Conservation (phyloP, 2,888 invertebrate genomes). For the Drosophila nigritarsus region DNA sequence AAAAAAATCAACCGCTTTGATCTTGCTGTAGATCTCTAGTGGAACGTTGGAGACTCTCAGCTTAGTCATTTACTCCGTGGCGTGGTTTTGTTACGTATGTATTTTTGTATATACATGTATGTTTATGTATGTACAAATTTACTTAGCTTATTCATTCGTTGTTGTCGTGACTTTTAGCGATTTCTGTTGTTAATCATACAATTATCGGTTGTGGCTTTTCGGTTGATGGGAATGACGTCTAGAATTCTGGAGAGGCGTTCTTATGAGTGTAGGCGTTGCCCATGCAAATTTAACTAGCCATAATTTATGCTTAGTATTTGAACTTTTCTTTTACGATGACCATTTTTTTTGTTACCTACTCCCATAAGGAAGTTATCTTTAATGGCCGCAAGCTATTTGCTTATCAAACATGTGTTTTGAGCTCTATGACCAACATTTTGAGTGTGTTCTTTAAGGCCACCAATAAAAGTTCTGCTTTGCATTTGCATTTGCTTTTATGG, state of each 20-base stretch:
- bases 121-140: not conserved
- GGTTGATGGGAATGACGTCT: conserved; percentile 1
- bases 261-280: not conserved
- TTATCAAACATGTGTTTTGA: not conserved
- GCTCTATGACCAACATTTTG: conserved; percentile 10
- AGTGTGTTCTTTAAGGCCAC: not conserved
- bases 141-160: conserved; percentile 17
- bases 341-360: not conserved
- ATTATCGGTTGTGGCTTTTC: conserved; percentile 5
- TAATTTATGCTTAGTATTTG: conserved; percentile 13
- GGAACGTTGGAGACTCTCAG: not conserved
- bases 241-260: not conserved
- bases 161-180: conserved; percentile 42
- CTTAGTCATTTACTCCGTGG: conserved; percentile 10
- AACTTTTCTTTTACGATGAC: not conserved
- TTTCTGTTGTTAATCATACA: conserved; percentile 26
- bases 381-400: not conserved
- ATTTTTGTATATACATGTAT: not conserved
- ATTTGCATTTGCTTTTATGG: not conserved
- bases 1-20: conserved; percentile 3
- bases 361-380: conserved; percentile 8
- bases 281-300: not conserved
- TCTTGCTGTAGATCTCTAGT: conserved; percentile 3
- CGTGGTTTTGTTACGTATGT: not conserved
- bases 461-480: not conserved